Evolutionary conservation across 2,797 vertebrate genomes (phyloP), one percentile per base, ranked within the genome.

Genomic region (Karalla daura): DNA sequence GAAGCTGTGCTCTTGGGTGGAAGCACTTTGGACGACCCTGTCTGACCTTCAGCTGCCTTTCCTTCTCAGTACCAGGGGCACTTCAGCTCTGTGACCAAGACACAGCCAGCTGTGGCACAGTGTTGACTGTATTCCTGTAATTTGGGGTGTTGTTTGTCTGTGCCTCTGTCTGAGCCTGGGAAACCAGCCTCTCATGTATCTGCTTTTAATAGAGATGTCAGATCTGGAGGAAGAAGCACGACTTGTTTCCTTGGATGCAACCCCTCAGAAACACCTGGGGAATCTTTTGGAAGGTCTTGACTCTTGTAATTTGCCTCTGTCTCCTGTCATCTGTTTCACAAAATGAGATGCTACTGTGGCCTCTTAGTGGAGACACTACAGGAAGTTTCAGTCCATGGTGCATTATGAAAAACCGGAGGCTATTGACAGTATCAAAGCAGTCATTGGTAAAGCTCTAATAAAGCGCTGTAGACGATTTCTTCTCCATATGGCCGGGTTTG

Each of bases 41-140:
- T 74, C 46, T 84, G 71, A 54, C 49, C 56, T 49, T 39, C 3
- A 23, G 25, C 1, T 32, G 56, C 30, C 52, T 70, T 60, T 82
- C n/a, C n/a, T 51, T 37, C 65, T 72, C 52, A 27, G 50, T 63
- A 50, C 45, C 0, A 17, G 32, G 58, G 47, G 21, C 12, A 43
- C 58, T 25, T 55, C n/a, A 27, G 7, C 5, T 15, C 40, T 67
- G 49, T 46, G 30, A 21, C 46, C 52, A 20, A 30, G 13, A 70
- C 35, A 5, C n/a, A 28, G 36, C 49, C 24, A 37, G 33, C 53
- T 75, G 37, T 28, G 23, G 14, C 61, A 30, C 25, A 51, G 23
- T 21, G 12, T 1, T n/a, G 0, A 71, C 61, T 55, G 1, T 40
- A 43, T 54, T 74, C 45, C 27, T 24, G 14, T 61, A 13, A 25